Base-by-base conservation (phyloP, 1,140 invertebrate species). In the Lysiphlebus fabarum region DNA sequence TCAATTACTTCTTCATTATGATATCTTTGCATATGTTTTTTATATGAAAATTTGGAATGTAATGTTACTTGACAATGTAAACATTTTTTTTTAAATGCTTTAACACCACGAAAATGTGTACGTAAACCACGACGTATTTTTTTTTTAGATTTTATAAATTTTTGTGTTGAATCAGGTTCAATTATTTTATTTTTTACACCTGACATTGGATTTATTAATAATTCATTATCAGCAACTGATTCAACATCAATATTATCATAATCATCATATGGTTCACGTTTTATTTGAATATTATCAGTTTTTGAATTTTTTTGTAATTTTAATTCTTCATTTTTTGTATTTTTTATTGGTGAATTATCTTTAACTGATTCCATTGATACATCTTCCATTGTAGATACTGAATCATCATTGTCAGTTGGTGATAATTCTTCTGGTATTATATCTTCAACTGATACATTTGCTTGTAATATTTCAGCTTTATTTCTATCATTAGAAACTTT, bases 101-200 rank as follows among this genome's bases (percentile, higher is more conserved):
- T 68, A 6, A 66, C 49, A 4, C 74, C 73, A 10, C 73, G 64
- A 34, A 69, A 78, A 44, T 80, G 74, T 0, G 73, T 78, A 7
- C 70, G 70, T 4, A 69, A 67, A 0, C 71, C 67, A 5, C 73
- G 70, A 6, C 70, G 64, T 0, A 59, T 40, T 68, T 75, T 34
- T 67, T 73, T 4, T 0, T 7, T 42, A 7, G 0, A 61, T 5
- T 45, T 36, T 1, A 14, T 47, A 14, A 69, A 69, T 34, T 75
- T 75, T 49, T 75, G 69, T 0, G 75, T 77, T 5, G 74, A 75
- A 65, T 79, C 76, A 0, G 75, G 70, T 47, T 78, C 77, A 65
- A 73, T 70, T 0, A 71, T 50, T 10, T 64, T 66, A 7, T 48
- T 50, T 8, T 7, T 42, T 4, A 59, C 63, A 6, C 60, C 62